Base-by-base conservation (phyloP, 2,797 vertebrate species). In the Anguilla megastoma region DNA sequence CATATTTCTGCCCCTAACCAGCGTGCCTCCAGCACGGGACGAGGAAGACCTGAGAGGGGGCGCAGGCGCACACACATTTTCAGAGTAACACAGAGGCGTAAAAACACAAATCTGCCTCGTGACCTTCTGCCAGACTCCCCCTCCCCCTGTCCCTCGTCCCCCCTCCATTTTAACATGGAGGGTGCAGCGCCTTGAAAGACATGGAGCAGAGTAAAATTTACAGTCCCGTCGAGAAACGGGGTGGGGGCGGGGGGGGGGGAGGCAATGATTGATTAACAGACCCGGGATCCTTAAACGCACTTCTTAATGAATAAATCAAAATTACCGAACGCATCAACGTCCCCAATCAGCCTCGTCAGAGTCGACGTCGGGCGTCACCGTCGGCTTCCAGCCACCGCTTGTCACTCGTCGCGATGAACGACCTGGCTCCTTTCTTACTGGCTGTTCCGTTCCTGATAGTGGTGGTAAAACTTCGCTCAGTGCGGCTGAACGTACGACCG, bases 91-190 rank as follows among this genome's bases (percentile, higher is more conserved):
- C 60, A 69, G 58, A 71, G 79, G 88, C 86, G 85, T 45, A 86
- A 89, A 89, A 86, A 89, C 60, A 89, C 58, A 89, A 87, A 84
- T 84, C 85, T 88, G 85, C 87, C 80, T 66, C 14, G 48, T 86
- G 88, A 85, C 88, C 33, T 12, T 45, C 10, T 3, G 86, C 60
- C 88, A 86, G 36, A 45, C 1, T 0, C 27, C 18, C 33, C 71
- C n/a, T 9, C 33, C 69, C n/a, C 30, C 69, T n/a, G 14, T 18
- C 21, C 69, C 30, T 10, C 2, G 7, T 14, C 71, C 71, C 33
- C 41, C 48, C 60, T 18, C n/a, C 76, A 45, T 80, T 86, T 86
- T 71, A 36, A 86, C 33, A 30, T 14, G 9, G 60, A 45, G 54
- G 79, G 50, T 27, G 24, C 21, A 8, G 58, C 52, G 85, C 41